These are phyloP conservation scores for Menidia beryllina DNA, from an alignment of 2,113 vertebrate genomes.

Conservation along the genomic window DNA sequence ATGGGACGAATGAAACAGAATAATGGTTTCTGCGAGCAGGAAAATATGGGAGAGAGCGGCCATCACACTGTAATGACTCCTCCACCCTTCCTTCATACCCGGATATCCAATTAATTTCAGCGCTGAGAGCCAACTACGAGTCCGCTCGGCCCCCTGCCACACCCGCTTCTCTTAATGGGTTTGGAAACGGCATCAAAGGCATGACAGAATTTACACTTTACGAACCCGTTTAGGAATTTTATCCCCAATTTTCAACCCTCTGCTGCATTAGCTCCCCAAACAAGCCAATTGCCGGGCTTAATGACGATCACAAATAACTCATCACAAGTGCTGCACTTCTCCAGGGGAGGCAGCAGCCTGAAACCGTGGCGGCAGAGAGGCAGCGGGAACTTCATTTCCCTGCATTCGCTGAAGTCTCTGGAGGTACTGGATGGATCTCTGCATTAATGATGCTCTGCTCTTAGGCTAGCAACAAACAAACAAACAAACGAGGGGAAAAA, in stretches of 20 bases:
- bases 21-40: constrained; percentile 68
- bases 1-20: constrained; percentile 78
- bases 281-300: constrained; percentile 43
- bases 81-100: constrained; percentile 21
- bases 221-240: constrained; percentile 29
- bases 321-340: constrained; percentile 25
- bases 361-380: constrained; percentile 42
- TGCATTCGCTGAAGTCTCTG: constrained; percentile 30
- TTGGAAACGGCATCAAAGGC: constrained; percentile 30
- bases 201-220: constrained; percentile 23
- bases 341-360: constrained; percentile 1
- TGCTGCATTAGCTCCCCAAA: constrained; percentile 34
- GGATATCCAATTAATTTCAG: constrained; percentile 63
- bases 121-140: constrained; percentile 31
- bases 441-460: constrained; percentile 49
- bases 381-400: constrained; percentile 45
- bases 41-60: constrained; percentile 50
- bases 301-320: constrained; percentile 51
- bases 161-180: constrained; percentile 39
- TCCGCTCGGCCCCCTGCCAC: constrained; percentile 27
- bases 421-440: constrained; percentile 31
- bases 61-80: constrained; percentile 32
- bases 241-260: constrained; percentile 9
- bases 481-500: constrained; percentile 3
- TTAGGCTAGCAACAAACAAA: constrained; percentile 23